Evolutionary conservation across 2,113 vertebrate species (phyloP), one percentile per base, ranked within the genome.

Genomic region (Cyphomyrus discorhynchus): DNA sequence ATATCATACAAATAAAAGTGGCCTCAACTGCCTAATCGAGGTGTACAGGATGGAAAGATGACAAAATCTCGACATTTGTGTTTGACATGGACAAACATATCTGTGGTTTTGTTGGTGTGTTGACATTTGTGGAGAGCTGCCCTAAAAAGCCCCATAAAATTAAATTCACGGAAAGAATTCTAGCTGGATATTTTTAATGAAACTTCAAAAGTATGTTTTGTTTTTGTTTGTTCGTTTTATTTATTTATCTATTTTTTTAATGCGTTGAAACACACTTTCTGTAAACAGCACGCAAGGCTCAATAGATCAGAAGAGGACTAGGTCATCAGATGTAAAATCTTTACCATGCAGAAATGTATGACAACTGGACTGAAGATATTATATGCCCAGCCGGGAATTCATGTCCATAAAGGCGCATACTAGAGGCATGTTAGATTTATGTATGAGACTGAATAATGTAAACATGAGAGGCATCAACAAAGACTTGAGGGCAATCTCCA

Each of bases 1-100:
- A 93, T 93, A 94, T 93, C 94, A 95, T 93, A 95, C 95, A 94
- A 96, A 95, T 94, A 95, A 94, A 94, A 92, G 94, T 93, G 92
- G 93, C 92, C 92, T 91, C 92, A 91, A 94, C 94, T 93, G 62
- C 62, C n/a, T 66, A 3, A 66, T 27, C n/a, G 3, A 93, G 93
- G 93, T 91, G 90, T 17, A n/a, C 19, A 39, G 42, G 39, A 53
- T 80, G 47, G 47, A 39, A 47, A 39, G 70, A 50, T 27, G 42
- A 27, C 62, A 19, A 52, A 50, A 52, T 27, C 27, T 35, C 19
- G 2, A 24, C 52, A 62, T 42, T 19, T 11, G 3, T 39, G 15
- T 56, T 88, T n/a, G 53, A 62, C 19, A 2, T 46, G 21, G 50
- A 17, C 8, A 27, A 11, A 56, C 35, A 19, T 17, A 66, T 46